phyloP scores from a whole-genome alignment of 2,797 vertebrate genomes.

The Carduelis carduelis region DNA sequence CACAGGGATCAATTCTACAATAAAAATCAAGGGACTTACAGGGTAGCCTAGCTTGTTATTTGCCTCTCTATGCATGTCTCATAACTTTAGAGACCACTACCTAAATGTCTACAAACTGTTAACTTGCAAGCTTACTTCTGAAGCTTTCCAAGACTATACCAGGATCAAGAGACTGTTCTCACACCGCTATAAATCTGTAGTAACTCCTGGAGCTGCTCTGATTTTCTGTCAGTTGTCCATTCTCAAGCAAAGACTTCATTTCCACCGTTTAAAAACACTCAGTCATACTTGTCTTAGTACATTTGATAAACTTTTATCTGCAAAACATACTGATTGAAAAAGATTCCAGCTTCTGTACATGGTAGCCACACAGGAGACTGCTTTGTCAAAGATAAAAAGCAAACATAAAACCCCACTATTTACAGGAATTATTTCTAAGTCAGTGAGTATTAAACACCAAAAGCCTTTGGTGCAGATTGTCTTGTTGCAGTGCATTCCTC shows the following conservation, averaged over 20 bases:
- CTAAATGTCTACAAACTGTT: not conserved
- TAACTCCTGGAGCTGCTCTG: not conserved
- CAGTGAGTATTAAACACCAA: not conserved
- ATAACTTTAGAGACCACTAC: not conserved
- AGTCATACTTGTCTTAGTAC: not conserved
- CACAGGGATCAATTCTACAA: not conserved
- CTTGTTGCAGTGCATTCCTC: not conserved
- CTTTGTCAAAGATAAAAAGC: not conserved
- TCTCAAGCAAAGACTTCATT: not conserved
- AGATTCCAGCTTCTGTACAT: not conserved
- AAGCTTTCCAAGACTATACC: not conserved
- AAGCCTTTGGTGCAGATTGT: rapidly evolving
- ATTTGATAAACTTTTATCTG: not conserved
- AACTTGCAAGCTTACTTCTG: not conserved
- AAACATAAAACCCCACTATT: not conserved
- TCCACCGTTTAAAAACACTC: not conserved
- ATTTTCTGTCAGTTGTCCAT: not conserved
- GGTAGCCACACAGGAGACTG: not conserved
- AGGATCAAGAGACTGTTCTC: not conserved
- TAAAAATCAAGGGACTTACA: not conserved
- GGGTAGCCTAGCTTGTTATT: not conserved
- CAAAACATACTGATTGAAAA: not conserved
- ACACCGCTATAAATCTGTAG: not conserved
- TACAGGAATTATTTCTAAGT: not conserved
- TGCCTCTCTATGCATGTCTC: not conserved